phyloP scores from a whole-genome alignment of 2,888 invertebrate genomes.

The Coleophora deauratella region DNA sequence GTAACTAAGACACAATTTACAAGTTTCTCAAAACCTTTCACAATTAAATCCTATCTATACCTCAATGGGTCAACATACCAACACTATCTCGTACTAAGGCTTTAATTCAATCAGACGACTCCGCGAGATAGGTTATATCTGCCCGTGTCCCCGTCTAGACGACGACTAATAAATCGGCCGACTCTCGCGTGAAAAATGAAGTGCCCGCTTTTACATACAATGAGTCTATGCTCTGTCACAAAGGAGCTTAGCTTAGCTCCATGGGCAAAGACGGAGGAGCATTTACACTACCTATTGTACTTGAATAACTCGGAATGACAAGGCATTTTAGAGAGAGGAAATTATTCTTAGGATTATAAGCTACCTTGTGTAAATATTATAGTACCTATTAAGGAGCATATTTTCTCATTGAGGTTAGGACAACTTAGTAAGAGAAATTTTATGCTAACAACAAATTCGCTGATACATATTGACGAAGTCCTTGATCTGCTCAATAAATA shows the following conservation, averaged over 20 bases:
- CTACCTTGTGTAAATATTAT: too few species aligned
- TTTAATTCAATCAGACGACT: slow-evolving; percentile 44
- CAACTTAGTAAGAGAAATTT: too few species aligned
- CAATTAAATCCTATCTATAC: background rate
- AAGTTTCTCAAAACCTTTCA: background rate
- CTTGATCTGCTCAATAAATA: slow-evolving; percentile 2
- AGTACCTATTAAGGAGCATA: too few species aligned
- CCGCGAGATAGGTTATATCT: slow-evolving; percentile 25
- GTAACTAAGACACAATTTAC: background rate
- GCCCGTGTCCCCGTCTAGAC: slow-evolving; percentile 52
- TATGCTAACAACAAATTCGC: too few species aligned
- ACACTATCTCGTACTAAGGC: slow-evolving; percentile 24
- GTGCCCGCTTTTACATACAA: slow-evolving; percentile 71
- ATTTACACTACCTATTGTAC: slow-evolving; percentile 3
- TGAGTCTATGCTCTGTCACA: slow-evolving; percentile 57
- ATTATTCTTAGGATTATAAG: too few species aligned
- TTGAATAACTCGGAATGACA: background rate
- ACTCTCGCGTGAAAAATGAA: slow-evolving; percentile 62
- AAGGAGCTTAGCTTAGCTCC: slow-evolving; percentile 42
- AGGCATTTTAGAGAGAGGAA: too few species aligned
- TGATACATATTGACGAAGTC: background rate
- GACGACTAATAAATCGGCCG: slow-evolving; percentile 63
- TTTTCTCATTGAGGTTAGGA: too few species aligned
- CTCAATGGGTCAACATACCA: slow-evolving; percentile 1
- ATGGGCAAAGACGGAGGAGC: slow-evolving; percentile 22